Evolutionary conservation across 2,113 vertebrate genomes (phyloP).

Genomic region (Mormyrus iriodes): DNA sequence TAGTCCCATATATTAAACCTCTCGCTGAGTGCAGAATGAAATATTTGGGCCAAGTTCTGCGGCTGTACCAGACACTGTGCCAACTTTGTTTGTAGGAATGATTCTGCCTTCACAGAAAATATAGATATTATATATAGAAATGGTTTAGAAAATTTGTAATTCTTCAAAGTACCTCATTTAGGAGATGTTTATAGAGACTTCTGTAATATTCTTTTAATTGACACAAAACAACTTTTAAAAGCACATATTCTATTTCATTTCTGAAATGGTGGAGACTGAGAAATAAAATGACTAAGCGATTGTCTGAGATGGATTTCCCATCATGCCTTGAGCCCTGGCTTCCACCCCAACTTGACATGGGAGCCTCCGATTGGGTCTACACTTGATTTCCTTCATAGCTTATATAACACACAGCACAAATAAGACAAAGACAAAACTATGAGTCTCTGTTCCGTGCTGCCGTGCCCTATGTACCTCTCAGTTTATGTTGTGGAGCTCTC

Average conservation of each 20-base stretch:
- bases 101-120: constrained; percentile 45
- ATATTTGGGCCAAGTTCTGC: background rate
- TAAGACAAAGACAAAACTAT: constrained; percentile 32
- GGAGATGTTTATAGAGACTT: background rate
- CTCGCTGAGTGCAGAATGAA: background rate
- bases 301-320: constrained; percentile 10
- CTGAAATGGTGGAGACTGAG: background rate
- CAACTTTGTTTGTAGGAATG: constrained; percentile 66
- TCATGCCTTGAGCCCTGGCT: constrained; percentile 29
- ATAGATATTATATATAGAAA: constrained; percentile 47
- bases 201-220: background rate
- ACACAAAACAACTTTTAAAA: background rate
- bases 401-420: constrained; percentile 61
- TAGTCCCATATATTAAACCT: background rate
- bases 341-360: background rate
- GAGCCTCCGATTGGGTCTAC: constrained; percentile 34
- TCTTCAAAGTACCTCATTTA: background rate
- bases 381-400: constrained; percentile 52
- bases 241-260: background rate
- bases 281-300: background rate
- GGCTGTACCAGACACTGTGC: constrained; percentile 29
- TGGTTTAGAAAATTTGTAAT: constrained; percentile 54
- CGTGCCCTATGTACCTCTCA: constrained; percentile 26
- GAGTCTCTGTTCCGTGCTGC: constrained; percentile 38
- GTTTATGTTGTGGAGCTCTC: constrained; percentile 38